Base-by-base conservation (phyloP, 2,113 vertebrate genomes). In the Rhea americana region DNA sequence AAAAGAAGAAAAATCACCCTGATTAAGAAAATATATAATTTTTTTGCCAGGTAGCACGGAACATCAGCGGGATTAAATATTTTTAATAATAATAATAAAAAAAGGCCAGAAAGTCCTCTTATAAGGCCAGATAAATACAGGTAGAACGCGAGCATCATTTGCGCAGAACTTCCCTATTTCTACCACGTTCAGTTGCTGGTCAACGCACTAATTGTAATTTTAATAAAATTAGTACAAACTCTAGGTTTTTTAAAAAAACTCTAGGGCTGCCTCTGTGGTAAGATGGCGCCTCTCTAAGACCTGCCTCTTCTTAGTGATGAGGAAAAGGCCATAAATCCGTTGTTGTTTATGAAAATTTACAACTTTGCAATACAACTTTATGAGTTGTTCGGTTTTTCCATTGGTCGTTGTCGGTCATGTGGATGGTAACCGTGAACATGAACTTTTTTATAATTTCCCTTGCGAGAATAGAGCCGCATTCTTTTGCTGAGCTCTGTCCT, bases 291-390 rank as follows among this genome's bases (percentile, higher is more conserved):
- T 98, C 97, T 97, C 96, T 98, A 98, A 98, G 98, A 98, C 98
- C 98, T 98, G 97, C 98, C 98, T 98, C 98, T 98, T 98, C 98
- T 97, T 97, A 96, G 98, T 97, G 98, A 98, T 98, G 98, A 97
- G 98, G 98, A 98, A 98, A 98, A 98, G 98, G 98, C 97, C 98
- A 99, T 99, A 99, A 99, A 99, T 99, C 99, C 98, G 98, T 98
- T 99, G 99, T 99, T 99, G 99, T 99, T 99, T 99, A 99, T 99
- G 99, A 99, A 99, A 99, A 99, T 99, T 99, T 99, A 99, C 99
- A 99, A 99, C 99, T 98, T 98, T 98, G 98, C 98, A 98, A 98
- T 98, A 98, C 98, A 99, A 99, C 98, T 99, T 99, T 99, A 99
- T 98, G 99, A 99, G 98, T 97, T 98, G 95, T 94, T 98, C 97